phyloP scores from a whole-genome alignment of 2,797 vertebrate species.

The Sebastes kiyomatsui region DNA sequence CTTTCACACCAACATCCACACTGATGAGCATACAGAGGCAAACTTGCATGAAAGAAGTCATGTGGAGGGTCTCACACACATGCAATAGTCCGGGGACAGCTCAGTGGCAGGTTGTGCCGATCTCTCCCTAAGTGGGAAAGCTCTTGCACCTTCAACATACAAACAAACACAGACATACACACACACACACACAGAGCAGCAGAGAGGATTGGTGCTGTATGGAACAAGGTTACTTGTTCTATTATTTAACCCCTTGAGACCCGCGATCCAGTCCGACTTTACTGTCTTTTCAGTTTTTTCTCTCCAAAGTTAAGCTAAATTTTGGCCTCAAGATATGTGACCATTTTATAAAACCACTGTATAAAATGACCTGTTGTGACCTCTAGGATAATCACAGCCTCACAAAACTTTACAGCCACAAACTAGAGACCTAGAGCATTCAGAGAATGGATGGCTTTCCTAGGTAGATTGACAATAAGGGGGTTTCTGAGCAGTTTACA shows the following conservation, averaged over 20 bases:
- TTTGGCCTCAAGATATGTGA: no score
- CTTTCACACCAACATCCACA: background rate
- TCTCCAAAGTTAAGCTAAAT: no score
- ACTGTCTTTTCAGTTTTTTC: no score
- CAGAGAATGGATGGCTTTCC: rapidly evolving
- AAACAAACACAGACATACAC: background rate
- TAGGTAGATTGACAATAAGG: rapidly evolving
- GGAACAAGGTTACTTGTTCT: background rate
- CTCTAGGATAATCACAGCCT: no score
- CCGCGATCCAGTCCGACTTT: rapidly evolving
- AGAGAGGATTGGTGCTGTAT: background rate
- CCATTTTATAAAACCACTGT: no score
- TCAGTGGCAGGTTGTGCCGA: background rate
- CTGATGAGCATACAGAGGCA: background rate
- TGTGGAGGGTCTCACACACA: background rate
- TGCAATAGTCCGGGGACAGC: background rate
- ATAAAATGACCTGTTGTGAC: no score
- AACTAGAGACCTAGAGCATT: no score
- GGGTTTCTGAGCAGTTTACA: no score
- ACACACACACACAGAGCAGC: background rate
- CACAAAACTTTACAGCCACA: no score
- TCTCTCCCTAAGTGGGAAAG: background rate
- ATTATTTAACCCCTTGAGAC: background rate
- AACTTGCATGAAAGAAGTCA: background rate
- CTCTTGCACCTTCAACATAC: background rate